phyloP scores from a whole-genome alignment of 2,113 vertebrate genomes.

The Tylochromis polylepis region DNA sequence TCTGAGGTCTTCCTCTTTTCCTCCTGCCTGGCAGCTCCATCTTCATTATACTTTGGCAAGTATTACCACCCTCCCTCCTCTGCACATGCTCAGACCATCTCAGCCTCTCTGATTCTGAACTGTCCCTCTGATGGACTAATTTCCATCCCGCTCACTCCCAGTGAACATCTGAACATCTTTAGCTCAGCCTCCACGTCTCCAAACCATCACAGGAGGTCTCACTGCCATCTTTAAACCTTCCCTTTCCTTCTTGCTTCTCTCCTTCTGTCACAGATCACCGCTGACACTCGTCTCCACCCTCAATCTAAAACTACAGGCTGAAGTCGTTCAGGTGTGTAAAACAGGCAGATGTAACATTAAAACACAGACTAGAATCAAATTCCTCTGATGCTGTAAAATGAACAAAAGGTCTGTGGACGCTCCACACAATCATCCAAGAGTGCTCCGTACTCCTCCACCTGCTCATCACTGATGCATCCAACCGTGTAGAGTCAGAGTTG shows the following conservation, averaged over 20 bases:
- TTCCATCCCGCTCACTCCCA: neutral
- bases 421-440: neutral
- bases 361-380: neutral
- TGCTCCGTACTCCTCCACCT: neutral
- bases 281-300: neutral
- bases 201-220: neutral
- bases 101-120: neutral
- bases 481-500: neutral
- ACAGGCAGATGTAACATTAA: neutral
- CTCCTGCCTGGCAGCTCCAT: neutral
- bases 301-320: neutral
- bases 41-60: too few relatives aligned
- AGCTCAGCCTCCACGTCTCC: neutral
- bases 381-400: neutral
- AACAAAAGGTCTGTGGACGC: rapidly evolving
- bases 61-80: neutral
- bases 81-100: neutral
- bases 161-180: neutral
- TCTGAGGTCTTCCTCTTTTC: neutral
- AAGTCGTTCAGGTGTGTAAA: neutral
- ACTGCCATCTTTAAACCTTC: neutral
- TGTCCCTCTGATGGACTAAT: too few relatives aligned
- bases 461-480: neutral
- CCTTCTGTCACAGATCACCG: neutral
- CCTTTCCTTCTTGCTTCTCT: neutral